Base-by-base conservation (phyloP, 2,113 vertebrate species). In the Sander vitreus region DNA sequence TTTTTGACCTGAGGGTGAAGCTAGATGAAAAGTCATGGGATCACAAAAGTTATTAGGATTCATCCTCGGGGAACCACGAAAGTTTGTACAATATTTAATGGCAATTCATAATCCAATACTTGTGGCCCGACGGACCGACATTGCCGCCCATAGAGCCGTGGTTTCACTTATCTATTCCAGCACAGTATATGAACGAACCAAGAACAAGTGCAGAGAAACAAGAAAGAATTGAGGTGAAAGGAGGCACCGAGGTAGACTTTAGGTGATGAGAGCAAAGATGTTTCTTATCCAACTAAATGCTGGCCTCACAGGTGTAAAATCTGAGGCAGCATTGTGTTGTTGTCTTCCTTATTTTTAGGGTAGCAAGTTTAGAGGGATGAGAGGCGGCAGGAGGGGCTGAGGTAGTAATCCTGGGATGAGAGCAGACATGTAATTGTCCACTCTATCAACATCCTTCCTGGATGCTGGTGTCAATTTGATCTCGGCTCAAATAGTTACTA, bases 351-450 rank as follows among this genome's bases (percentile, higher is more conserved):
- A 36, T 62, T 81, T 48, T 81, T 47, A 19, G 36, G 47, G 2
- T 8, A n/a, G 21, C 4, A 3, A 15, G n/a, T 80, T 39, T 14
- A n/a, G 25, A 73, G 53, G 6, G 50, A 55, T 51, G 43, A 58
- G 36, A 48, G 8, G 19, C 53, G 57, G 27, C 55, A 58, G 73
- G 7, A 62, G n/a, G 36, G 54, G 72, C 72, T 66, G 60, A 72
- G 27, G 23, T 43, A 48, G 25, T 67, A 39, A 39, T 83, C 53
- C 27, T 43, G 16, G 33, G 55, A 74, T 66, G 45, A 48, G 5
- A 48, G 53, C 23, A 62, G 55, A 82, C 13, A 10, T 54, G 33
- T 63, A 36, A 36, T 76, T 57, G 36, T 59, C 58, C 76, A 19
- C 33, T 58, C 18, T 62, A 36, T 54, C 43, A 25, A 78, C 68